Evolutionary conservation across 2,113 vertebrate species (phyloP), one percentile per base, ranked within the genome.

Genomic region (Gallinago jamesoni): DNA sequence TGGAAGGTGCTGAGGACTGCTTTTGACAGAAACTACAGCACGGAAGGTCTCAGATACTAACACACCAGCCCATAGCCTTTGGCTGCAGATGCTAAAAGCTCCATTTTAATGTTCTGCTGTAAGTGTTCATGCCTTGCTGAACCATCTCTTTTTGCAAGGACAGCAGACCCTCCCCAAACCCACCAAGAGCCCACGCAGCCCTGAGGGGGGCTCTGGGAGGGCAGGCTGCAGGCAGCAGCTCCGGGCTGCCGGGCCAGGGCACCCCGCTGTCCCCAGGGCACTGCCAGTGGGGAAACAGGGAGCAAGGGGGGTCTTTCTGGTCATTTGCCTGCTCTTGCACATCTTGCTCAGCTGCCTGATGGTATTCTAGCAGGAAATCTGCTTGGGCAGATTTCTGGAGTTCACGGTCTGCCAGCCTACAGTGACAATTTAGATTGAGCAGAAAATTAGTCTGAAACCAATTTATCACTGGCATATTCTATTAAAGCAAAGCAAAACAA

Each of bases 401-500:
- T 74, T 86, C 18, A 4, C 35, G 74, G 7, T 47, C 56, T 80
- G 18, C 59, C 9, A 78, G 60, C 12, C 35, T 52, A 64, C 7
- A 0, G 70, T 23, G 43, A 60, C 75, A 81, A 86, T 86, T 84
- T 64, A 84, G 43, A 78, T 31, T 9, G 55, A 75, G 50, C 12
- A 83, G 74, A 91, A 95, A 90, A 84, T 63, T 55, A 77, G 37
- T 20, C 52, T 83, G 79, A 94, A 96, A 90, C 43, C 4, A 75
- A 45, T 81, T 75, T 90, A 89, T 92, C 63, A 37, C 20, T 90
- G 64, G 52, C 93, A 45, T 86, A 84, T 47, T 80, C 50, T 67
- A 35, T 86, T 90, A 83, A 62, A 83, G 43, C 20, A 72, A 95
- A 94, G 39, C 20, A 70, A 95, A 94, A 35, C 60, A 90, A 91